Conservation (phyloP, 2,797 vertebrate species). For the Macrochelys suwanniensis region DNA sequence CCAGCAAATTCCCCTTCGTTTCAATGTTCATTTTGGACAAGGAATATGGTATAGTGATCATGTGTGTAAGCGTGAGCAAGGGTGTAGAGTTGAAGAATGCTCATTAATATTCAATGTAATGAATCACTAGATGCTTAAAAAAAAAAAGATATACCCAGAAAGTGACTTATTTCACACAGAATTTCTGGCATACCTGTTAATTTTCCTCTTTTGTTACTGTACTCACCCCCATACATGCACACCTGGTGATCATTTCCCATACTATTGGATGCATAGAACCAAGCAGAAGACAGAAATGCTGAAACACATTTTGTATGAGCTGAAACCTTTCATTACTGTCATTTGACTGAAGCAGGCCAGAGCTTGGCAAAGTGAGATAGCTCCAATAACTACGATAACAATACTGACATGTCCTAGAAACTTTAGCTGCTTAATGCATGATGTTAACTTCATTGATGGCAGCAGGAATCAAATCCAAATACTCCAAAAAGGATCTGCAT, state of each 20-base stretch:
- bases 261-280: neutral
- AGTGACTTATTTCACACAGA: neutral
- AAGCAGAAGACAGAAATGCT: neutral
- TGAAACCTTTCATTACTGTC: neutral
- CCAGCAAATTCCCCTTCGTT: neutral
- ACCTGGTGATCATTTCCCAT: neutral
- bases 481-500: neutral
- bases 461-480: neutral
- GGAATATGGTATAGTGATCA: neutral
- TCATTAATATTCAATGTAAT: slow-evolving; percentile 37
- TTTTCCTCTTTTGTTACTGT: neutral
- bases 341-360: neutral
- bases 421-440: neutral
- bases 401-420: neutral
- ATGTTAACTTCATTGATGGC: neutral
- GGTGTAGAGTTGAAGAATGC: neutral
- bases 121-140: neutral
- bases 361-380: neutral
- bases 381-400: neutral
- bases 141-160: neutral
- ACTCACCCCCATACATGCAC: neutral
- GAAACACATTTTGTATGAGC: neutral
- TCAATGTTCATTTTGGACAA: neutral
- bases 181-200: neutral
- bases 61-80: neutral